Base-by-base conservation (phyloP, 2,113 vertebrate genomes). In the Ceratotherium simum region DNA sequence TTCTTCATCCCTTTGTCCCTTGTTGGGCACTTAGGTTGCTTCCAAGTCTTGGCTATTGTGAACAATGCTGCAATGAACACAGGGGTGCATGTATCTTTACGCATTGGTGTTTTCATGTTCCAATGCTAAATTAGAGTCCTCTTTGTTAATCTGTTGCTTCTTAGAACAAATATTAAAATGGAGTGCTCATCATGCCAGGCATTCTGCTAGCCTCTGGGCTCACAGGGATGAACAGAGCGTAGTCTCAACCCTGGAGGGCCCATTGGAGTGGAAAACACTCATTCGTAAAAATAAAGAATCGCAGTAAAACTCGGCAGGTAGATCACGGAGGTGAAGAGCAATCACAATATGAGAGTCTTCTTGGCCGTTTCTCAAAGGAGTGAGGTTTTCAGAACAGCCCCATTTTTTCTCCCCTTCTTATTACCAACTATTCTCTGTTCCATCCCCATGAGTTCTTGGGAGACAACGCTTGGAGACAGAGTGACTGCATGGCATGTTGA, bases 281-380 rank as follows among this genome's bases (percentile, higher is more conserved):
- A 13, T 46, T 83, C 64, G 65, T 54, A 3, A 33, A 25, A 17
- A 1, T 16, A 36, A 62, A 27, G 54, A 21, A 17, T 64, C 36
- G 10, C 4, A 48, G 51, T 10, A 25, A 72, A 81, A 46, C 6
- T 31, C 2, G 2, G 23, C 20, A 23, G 56, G 7, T 65, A 27
- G 18, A 51, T 64, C 39, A 36, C 0, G 7, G 48, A 42, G 62
- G 14, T 21, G 27, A 31, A 72, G 75, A 46, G 39, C 36, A 81
- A 2, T 7, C 62, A 2, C 7, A 1, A 0, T 3, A 3, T 2
- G 3, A 67, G 25, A n/a, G 7, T 4, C 7, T 4, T 73, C 39
- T 72, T 14, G 73, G 75, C 4, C 31, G 31, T 36, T 80, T 29
- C 33, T 60, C 23, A 31, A 31, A 76, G 21, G 25, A 67, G 23